Evolutionary conservation across 2,888 invertebrate species (phyloP), one percentile per base, ranked within the genome.

Genomic region (Amphimallon solstitiale): DNA sequence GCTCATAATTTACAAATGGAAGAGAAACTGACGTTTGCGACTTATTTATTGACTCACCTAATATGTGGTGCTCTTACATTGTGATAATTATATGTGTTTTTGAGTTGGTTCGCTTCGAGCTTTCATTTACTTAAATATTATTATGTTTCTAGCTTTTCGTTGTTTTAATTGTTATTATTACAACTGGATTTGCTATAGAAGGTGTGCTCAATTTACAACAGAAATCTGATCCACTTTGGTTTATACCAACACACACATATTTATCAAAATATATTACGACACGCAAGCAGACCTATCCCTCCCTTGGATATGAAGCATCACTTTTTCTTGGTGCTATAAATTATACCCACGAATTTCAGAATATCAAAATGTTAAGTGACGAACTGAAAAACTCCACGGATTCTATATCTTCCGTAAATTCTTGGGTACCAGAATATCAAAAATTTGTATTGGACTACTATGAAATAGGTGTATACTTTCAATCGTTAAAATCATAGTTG

Each of bases 161-260:
- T 4, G 78, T 92, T 52, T 52, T 88, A 37, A 80, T 88, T 61
- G 89, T 91, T 1, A 61, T 89, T 35, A 80, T 83, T 7, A 82
- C 89, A 66, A 85, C 89, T 3, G 87, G 86, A 19, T 84, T 89
- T 67, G 90, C 90, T 75, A 83, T 89, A 63, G 82, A 87, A 73
- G 88, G 89, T 35, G 83, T 89, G 52, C 80, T 88, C 60, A 85
- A 86, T 71, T 82, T 93, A 60, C 88, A 92, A 77, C 92, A 93
- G 79, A 88, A 90, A 78, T 93, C 93, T 80, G 92, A 93, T 79
- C 90, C 90, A 0, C 85, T 85, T 62, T 93, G 93, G 93, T 93
- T 93, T 76, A 85, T 93, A 65, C 93, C 93, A 0, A 85, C 88
- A 60, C 85, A 85, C 54, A 88, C 90, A 0, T 90, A 92, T 77